A percentile compares a stretch with the other conserved stretches of the same genome.
phyloP scores from a whole-genome alignment of 2,797 vertebrate species.

The Anguilla obscura region DNA sequence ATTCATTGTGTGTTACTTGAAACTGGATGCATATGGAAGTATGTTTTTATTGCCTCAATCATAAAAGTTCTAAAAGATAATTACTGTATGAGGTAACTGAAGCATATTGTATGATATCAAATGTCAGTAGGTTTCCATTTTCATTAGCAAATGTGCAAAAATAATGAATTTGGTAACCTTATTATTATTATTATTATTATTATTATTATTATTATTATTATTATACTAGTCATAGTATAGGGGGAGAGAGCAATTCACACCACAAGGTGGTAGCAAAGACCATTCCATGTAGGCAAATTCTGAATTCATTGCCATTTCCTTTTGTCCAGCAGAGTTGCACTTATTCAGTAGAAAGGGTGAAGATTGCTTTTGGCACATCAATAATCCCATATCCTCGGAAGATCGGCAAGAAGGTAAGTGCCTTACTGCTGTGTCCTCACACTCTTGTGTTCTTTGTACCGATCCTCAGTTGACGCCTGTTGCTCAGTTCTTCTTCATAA shows the following conservation, averaged over 20 bases:
- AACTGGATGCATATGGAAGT: not conserved
- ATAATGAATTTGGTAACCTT: not conserved
- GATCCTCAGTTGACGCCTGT: not conserved
- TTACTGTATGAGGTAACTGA: not conserved
- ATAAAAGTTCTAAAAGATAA: not conserved
- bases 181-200: not conserved
- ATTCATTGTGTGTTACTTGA: not conserved
- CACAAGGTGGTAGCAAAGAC: slow-evolving; percentile 68
- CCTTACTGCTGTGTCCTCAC: not conserved
- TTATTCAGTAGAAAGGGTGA: not conserved
- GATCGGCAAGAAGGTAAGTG: not conserved
- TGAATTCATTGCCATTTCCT: not conserved
- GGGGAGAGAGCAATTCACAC: slow-evolving; percentile 30
- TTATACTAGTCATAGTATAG: not conserved
- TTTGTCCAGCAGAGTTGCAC: not conserved
- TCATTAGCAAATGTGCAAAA: not conserved
- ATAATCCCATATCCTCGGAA: not conserved
- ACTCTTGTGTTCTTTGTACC: not conserved
- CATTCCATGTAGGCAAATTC: slow-evolving; percentile 18
- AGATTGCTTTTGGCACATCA: not conserved
- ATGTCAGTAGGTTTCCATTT: not conserved
- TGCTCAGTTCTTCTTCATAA: not conserved
- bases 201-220: not conserved
- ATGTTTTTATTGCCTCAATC: not conserved
- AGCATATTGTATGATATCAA: not conserved